phyloP scores from a whole-genome alignment of 2,888 invertebrate genomes.

The Vanessa cardui region DNA sequence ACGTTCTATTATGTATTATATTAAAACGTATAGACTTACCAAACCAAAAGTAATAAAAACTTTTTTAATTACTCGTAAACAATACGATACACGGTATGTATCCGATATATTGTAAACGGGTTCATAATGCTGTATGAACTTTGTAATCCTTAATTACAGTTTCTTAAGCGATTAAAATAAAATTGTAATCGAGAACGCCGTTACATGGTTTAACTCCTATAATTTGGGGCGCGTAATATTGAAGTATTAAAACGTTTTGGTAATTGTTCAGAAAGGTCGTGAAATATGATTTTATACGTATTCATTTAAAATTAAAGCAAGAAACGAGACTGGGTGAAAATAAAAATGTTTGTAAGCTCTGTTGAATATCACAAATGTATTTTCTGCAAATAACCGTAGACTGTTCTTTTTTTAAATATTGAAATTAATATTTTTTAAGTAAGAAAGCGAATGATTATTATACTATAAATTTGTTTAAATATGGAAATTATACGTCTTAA shows the following conservation, averaged over 20 bases:
- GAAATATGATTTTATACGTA: constrained; percentile 4
- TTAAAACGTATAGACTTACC: too few relatives aligned
- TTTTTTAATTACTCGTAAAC: neutral
- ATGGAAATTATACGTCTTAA: too few relatives aligned
- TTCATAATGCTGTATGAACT: constrained; percentile 43
- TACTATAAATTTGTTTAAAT: too few relatives aligned
- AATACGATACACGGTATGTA: neutral
- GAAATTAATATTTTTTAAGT: too few relatives aligned
- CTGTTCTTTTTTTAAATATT: too few relatives aligned
- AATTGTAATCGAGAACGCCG: constrained; percentile 41
- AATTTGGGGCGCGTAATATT: constrained; percentile 21
- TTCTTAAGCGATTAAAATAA: constrained; percentile 46
- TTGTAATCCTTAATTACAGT: constrained; percentile 55
- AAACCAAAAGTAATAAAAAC: too few relatives aligned
- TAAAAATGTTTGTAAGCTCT: too few relatives aligned
- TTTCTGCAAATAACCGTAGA: too few relatives aligned
- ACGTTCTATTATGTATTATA: too few relatives aligned
- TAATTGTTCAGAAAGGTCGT: constrained; percentile 17
- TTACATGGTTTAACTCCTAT: constrained; percentile 34
- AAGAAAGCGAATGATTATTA: too few relatives aligned
- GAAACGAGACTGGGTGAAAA: neutral
- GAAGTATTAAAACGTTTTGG: constrained; percentile 27
- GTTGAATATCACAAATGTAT: too few relatives aligned
- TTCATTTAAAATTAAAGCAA: neutral
- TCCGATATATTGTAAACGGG: constrained; percentile 40